Percentiles rank a stretch among this genome's conserved stretches.
Conservation (phyloP, 2,113 vertebrate species). For the Neopipo cinnamomea region DNA sequence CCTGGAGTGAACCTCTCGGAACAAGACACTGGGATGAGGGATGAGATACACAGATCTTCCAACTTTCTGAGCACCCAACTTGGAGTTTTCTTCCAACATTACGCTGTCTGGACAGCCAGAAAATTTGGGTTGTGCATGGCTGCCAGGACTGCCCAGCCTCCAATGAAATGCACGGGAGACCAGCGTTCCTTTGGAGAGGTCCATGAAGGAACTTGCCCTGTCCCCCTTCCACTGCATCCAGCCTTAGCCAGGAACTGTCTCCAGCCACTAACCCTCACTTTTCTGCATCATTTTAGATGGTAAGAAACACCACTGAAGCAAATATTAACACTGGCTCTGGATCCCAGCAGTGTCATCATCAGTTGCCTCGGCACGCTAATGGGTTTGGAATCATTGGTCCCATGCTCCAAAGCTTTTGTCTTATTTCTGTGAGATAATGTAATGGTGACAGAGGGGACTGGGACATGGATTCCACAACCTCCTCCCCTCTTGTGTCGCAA, state of each 20-base stretch:
- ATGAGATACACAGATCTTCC: background rate
- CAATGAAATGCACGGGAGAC: background rate
- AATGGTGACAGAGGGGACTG: background rate
- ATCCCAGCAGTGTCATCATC: background rate
- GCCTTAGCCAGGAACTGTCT: background rate
- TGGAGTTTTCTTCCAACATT: background rate
- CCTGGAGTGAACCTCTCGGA: background rate
- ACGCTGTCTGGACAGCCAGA: background rate
- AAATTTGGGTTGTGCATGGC: background rate
- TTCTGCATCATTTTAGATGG: background rate
- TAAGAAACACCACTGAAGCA: background rate
- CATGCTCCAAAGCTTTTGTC: background rate
- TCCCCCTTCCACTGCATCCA: background rate
- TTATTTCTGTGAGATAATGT: background rate
- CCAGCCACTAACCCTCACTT: background rate
- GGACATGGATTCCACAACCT: background rate
- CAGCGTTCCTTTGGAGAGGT: rapidly evolving
- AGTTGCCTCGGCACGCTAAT: background rate
- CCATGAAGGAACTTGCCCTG: background rate
- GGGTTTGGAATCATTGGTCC: background rate
- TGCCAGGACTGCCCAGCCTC: background rate
- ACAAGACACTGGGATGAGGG: background rate
- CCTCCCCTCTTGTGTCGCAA: background rate
- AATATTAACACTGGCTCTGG: background rate
- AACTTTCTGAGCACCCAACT: background rate